phyloP scores from a whole-genome alignment of 1,140 invertebrate genomes.

The Vanessa tameamea region DNA sequence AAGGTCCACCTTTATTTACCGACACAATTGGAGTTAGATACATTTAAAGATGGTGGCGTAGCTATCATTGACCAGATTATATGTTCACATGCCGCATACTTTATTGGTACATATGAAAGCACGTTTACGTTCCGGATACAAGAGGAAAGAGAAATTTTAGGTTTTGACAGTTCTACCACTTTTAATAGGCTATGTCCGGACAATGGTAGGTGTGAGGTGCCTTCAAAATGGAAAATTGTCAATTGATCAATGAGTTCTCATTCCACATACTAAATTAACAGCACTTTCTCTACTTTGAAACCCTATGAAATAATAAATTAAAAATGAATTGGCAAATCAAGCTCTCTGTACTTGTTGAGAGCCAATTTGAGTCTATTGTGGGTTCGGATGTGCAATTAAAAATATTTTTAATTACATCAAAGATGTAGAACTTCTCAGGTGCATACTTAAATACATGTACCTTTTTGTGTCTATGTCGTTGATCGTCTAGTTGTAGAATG shows the following conservation, averaged over 20 bases:
- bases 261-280: neutral
- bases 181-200: conserved; percentile 93
- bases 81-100: conserved; percentile 92
- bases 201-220: conserved; percentile 62
- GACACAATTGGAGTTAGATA: conserved; percentile 76
- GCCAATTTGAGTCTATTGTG: too few species aligned
- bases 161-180: conserved; percentile 89
- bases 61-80: conserved; percentile 98
- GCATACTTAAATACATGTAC: too few species aligned
- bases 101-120: conserved; percentile 95
- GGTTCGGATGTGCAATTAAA: too few species aligned
- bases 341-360: too few species aligned
- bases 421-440: too few species aligned
- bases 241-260: neutral
- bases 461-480: too few species aligned
- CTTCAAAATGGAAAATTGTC: conserved; percentile 44
- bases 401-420: too few species aligned
- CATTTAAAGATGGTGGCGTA: conserved; percentile 91
- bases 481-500: too few species aligned
- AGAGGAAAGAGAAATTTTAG: conserved; percentile 97
- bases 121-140: conserved; percentile 98
- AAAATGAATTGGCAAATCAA: too few species aligned
- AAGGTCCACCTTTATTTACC: conserved; percentile 61
- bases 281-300: too few species aligned
- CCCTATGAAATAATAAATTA: too few species aligned